Percentiles rank a stretch among this genome's conserved stretches.
Conservation (phyloP, 2,888 invertebrate genomes). For the Hartigia nigra region DNA sequence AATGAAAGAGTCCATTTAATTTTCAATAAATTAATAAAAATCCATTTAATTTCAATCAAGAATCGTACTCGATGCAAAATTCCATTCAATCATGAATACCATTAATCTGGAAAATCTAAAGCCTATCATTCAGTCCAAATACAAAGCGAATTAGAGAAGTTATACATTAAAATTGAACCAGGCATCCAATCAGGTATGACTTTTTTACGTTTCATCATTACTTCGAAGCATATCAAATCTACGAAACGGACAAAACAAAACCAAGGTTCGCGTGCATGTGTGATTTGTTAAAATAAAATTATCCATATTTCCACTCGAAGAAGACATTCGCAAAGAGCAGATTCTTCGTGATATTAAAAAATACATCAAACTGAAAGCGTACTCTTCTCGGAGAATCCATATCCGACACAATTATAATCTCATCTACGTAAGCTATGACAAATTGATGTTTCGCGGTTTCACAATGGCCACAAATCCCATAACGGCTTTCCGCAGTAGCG, state of each 20-base stretch:
- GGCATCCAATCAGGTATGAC: background rate
- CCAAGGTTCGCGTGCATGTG: background rate
- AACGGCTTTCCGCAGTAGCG: background rate
- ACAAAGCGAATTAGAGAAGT: too few relatives aligned
- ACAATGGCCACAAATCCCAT: constrained; percentile 4
- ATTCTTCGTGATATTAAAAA: background rate
- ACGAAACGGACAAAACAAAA: background rate
- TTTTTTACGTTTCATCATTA: background rate
- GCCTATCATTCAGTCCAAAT: too few relatives aligned
- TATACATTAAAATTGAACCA: too few relatives aligned
- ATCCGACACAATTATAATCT: constrained; percentile 4
- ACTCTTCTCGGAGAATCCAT: background rate
- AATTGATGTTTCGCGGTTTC: constrained; percentile 5
- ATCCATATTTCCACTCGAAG: background rate
- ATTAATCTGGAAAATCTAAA: too few relatives aligned
- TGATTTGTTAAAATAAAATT: background rate
- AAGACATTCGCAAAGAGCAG: background rate
- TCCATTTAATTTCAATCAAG: too few relatives aligned
- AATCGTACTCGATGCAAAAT: too few relatives aligned
- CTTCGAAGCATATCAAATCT: background rate
- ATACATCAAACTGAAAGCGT: background rate
- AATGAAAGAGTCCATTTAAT: too few relatives aligned
- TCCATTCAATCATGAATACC: too few relatives aligned
- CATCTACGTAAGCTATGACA: background rate
- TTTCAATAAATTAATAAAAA: too few relatives aligned